phyloP scores from a whole-genome alignment of 2,113 vertebrate genomes.

The Sander lucioperca region DNA sequence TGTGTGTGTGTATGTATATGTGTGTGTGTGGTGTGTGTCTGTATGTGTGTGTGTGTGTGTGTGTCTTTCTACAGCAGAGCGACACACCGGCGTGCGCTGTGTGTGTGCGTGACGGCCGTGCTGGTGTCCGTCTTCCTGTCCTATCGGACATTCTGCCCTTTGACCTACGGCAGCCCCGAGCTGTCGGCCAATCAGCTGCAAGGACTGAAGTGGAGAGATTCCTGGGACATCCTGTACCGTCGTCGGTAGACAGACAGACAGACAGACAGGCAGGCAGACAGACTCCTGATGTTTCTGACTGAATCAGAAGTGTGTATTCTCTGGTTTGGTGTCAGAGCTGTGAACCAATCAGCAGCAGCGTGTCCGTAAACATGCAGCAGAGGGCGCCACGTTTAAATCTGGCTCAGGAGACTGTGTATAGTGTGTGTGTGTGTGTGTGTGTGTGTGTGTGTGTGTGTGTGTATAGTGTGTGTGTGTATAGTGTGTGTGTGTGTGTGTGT shows the following conservation, averaged over 20 bases:
- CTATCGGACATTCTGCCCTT: conserved; percentile 67
- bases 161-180: conserved; percentile 77
- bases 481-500: no score
- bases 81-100: conserved; percentile 23
- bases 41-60: neutral
- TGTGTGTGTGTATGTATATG: neutral
- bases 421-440: no score
- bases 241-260: neutral
- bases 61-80: conserved; percentile 40
- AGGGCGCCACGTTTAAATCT: no score
- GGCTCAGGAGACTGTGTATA: no score
- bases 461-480: no score
- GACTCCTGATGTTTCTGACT: no score
- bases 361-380: no score
- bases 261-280: no score
- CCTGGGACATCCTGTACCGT: conserved; percentile 78
- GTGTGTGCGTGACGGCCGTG: conserved; percentile 11
- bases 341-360: no score
- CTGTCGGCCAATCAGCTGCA: conserved; percentile 74
- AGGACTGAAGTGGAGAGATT: conserved; percentile 69
- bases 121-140: conserved; percentile 54
- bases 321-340: no score
- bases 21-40: conserved; percentile 34
- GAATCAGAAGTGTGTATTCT: no score
- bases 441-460: no score